Evolutionary conservation across 1,140 invertebrate genomes (phyloP).

Genomic region (Anastatus disparis): DNA sequence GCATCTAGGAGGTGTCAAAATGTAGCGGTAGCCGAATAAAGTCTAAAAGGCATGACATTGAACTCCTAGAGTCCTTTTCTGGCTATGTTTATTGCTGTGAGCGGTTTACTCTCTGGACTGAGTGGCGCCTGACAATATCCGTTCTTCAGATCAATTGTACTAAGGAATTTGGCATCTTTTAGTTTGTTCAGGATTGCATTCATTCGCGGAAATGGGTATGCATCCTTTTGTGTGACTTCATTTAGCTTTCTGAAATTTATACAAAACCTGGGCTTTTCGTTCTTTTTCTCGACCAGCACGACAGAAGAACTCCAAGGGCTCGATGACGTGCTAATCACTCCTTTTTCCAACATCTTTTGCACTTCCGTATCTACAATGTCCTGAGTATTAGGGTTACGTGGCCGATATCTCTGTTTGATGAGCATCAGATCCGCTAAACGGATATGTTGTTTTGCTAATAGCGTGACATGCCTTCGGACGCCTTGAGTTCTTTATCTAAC

Average conservation of each 20-base stretch:
- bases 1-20: slow-evolving; percentile 43
- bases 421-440: no score
- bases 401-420: no score
- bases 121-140: background rate
- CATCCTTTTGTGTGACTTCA: background rate
- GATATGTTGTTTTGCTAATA: no score
- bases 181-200: background rate
- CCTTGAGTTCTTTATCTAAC: no score
- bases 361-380: no score
- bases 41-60: slow-evolving; percentile 45
- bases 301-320: no score
- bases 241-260: background rate
- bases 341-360: no score
- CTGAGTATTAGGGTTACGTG: no score
- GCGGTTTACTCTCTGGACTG: background rate
- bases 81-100: slow-evolving; percentile 49
- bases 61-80: slow-evolving; percentile 50
- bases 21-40: slow-evolving; percentile 46
- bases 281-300: background rate
- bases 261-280: background rate
- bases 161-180: background rate
- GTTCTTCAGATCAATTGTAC: background rate
- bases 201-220: background rate
- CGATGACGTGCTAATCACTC: no score
- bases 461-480: no score